These are phyloP conservation scores for Kryptolebias marmoratus DNA, from an alignment of 2,113 vertebrate species.

Conservation along the genomic window DNA sequence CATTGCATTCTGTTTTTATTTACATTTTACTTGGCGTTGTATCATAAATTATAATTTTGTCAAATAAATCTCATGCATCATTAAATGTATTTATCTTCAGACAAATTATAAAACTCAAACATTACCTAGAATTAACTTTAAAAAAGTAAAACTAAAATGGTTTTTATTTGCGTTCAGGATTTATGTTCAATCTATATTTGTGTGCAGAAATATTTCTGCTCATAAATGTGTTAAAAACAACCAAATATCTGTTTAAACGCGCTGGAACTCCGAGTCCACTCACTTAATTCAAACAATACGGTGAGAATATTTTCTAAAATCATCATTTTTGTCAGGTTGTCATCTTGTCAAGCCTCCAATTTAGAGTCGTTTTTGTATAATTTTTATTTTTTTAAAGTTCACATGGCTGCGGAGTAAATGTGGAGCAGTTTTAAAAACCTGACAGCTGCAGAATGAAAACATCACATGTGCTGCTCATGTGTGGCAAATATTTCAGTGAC, in stretches of 20 bases:
- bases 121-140: no score
- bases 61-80: no score
- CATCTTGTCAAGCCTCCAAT: background rate
- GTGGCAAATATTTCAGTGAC: background rate
- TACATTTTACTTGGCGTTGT: background rate
- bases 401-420: background rate
- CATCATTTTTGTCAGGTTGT: background rate
- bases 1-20: no score
- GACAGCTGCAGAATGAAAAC: background rate
- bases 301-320: background rate
- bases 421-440: background rate
- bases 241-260: background rate
- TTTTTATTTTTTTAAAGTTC: constrained; percentile 3
- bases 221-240: background rate
- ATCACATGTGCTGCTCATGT: constrained; percentile 2
- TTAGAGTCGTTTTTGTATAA: background rate
- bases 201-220: no score
- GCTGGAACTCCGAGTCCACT: background rate
- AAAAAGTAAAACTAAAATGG: no score
- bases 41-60: background rate
- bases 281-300: background rate
- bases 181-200: no score
- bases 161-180: no score
- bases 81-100: no score
- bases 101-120: no score